phyloP scores from a whole-genome alignment of 2,888 invertebrate genomes.

The Alentia gelatinosa region DNA sequence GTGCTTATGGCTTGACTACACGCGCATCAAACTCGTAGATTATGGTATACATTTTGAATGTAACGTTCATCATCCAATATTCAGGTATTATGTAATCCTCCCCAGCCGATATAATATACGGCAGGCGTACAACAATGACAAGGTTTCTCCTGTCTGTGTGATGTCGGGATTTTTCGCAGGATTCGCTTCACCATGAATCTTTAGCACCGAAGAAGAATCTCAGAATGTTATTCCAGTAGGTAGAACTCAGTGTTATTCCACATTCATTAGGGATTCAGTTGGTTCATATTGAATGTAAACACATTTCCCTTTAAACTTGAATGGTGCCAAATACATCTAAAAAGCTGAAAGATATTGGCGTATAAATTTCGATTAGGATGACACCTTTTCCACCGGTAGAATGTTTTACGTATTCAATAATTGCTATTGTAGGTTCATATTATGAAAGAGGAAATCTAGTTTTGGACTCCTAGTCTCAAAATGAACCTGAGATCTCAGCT shows the following conservation, averaged over 20 bases:
- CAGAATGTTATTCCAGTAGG: conserved; percentile 25
- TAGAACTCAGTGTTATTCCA: conserved; percentile 32
- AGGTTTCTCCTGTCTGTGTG: neutral
- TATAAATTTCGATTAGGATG: neutral
- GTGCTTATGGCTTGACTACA: conserved; percentile 13
- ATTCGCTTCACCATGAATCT: neutral
- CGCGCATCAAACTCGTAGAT: conserved; percentile 21
- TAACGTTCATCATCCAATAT: conserved; percentile 11
- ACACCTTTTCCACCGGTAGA: neutral
- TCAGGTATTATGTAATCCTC: conserved; percentile 28
- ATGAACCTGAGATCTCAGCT: conserved; percentile 18
- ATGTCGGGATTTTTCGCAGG: neutral
- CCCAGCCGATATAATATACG: neutral
- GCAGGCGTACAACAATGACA: neutral
- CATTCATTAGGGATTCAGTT: neutral
- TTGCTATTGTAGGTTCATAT: neutral
- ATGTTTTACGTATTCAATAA: neutral
- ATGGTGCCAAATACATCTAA: conserved; percentile 25
- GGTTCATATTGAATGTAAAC: neutral
- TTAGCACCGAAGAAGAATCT: neutral
- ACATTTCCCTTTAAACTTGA: neutral
- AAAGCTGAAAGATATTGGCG: neutral
- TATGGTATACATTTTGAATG: neutral
- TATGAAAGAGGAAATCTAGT: conserved; percentile 1
- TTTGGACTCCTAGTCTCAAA: conserved; percentile 37